Conservation (phyloP, 2,888 invertebrate species). For the Drosophila tripunctata region DNA sequence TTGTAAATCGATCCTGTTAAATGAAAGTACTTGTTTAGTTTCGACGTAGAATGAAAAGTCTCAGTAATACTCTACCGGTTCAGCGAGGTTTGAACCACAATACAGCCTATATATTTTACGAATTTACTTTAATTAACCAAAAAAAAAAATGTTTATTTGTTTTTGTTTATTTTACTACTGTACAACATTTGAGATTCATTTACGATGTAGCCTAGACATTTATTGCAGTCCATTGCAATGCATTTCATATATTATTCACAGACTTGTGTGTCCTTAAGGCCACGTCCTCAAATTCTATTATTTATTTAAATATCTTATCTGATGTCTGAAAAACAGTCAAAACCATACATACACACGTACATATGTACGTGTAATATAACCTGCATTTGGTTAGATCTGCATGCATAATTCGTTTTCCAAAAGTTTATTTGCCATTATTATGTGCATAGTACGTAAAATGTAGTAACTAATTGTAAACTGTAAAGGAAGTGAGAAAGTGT, state of each 20-base stretch:
- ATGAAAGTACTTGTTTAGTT: too few relatives aligned
- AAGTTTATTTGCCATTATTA: slow-evolving; percentile 3
- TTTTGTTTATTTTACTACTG: neutral
- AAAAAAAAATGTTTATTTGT: neutral
- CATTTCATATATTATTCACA: neutral
- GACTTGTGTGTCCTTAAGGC: neutral
- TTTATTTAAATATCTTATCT: neutral
- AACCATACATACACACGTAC: too few relatives aligned
- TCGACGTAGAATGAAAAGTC: too few relatives aligned
- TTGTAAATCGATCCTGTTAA: too few relatives aligned
- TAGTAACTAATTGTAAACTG: neutral
- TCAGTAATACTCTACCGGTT: too few relatives aligned
- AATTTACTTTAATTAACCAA: too few relatives aligned
- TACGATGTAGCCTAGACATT: neutral
- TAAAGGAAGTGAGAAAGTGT: neutral
- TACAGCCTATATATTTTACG: too few relatives aligned
- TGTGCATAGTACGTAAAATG: neutral
- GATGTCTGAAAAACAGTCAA: neutral
- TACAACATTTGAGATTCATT: neutral
- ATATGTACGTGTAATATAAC: neutral
- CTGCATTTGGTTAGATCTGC: slow-evolving; percentile 6
- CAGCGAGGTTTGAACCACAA: too few relatives aligned
- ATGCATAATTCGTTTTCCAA: neutral
- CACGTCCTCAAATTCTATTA: neutral
- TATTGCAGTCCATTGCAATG: neutral